Percentiles rank a stretch among this genome's conserved stretches.
Conservation (phyloP, 2,113 vertebrate species). For the Amblyornis subalaris region DNA sequence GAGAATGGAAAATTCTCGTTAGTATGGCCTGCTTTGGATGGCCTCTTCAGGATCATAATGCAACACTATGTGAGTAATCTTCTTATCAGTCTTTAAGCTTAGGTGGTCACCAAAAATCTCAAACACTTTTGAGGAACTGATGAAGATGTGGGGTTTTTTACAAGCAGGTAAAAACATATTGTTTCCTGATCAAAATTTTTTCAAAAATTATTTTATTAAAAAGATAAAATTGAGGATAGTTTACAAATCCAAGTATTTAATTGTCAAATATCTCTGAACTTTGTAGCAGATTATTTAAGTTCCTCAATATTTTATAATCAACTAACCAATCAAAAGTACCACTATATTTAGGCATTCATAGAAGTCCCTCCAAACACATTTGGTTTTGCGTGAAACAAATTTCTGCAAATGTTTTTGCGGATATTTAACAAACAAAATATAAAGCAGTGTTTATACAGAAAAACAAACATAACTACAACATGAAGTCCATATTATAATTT, state of each 20-base stretch:
- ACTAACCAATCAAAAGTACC: not conserved
- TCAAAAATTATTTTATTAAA: not conserved
- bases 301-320: not conserved
- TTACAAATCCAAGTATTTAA: not conserved
- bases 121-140: not conserved
- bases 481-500: not conserved
- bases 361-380: not conserved
- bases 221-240: not conserved
- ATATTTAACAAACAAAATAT: not conserved
- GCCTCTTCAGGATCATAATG: not conserved
- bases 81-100: not conserved
- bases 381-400: not conserved
- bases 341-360: not conserved
- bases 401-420: not conserved
- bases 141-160: not conserved
- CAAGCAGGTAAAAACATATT: not conserved
- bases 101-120: fast-evolving
- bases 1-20: not conserved
- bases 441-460: not conserved
- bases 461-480: not conserved
- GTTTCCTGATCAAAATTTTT: not conserved
- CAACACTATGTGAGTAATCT: not conserved
- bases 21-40: not conserved
- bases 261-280: not conserved
- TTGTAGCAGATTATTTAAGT: not conserved